A percentile compares a stretch with the other conserved stretches of the same genome.
Conservation (phyloP, 2,888 invertebrate genomes). For the Amorpha juglandis region DNA sequence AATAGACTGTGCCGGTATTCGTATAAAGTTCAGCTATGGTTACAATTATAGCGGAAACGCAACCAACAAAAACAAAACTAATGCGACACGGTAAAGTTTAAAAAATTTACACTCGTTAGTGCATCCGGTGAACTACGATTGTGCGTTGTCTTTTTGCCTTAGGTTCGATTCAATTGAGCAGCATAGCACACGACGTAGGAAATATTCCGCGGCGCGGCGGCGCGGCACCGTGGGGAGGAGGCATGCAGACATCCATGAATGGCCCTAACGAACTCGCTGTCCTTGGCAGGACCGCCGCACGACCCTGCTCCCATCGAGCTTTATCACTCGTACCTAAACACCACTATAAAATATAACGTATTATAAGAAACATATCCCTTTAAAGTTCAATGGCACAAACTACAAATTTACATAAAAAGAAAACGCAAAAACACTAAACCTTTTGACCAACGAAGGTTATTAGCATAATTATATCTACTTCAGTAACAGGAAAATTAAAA, state of each 20-base stretch:
- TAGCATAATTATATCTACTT: neutral
- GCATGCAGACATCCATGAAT: slow-evolving; percentile 80
- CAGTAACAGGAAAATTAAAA: slow-evolving; percentile 34
- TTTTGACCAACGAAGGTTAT: slow-evolving; percentile 2
- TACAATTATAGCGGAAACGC: slow-evolving; percentile 68
- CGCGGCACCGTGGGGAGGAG: slow-evolving; percentile 58
- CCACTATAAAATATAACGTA: slow-evolving; percentile 31
- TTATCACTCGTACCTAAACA: slow-evolving; percentile 19
- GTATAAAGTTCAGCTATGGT: slow-evolving; percentile 46
- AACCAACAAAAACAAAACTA: slow-evolving; percentile 72
- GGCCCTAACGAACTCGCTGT: slow-evolving; percentile 81
- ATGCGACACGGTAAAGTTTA: slow-evolving; percentile 62
- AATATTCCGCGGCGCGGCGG: slow-evolving; percentile 66
- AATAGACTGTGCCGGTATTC: slow-evolving; percentile 10
- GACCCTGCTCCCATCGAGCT: slow-evolving; percentile 36
- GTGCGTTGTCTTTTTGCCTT: slow-evolving; percentile 70
- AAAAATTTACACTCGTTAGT: slow-evolving; percentile 81
- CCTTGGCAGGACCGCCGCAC: slow-evolving; percentile 71
- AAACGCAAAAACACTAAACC: neutral
- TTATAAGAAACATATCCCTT: neutral
- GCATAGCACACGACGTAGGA: slow-evolving; percentile 71
- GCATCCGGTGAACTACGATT: slow-evolving; percentile 82
- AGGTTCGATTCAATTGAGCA: slow-evolving; percentile 67
- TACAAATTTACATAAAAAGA: neutral
- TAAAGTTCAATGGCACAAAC: slow-evolving; percentile 13